Evolutionary conservation across 2,113 vertebrate species (phyloP), one percentile per base, ranked within the genome.

Genomic region (Xenopus borealis): DNA sequence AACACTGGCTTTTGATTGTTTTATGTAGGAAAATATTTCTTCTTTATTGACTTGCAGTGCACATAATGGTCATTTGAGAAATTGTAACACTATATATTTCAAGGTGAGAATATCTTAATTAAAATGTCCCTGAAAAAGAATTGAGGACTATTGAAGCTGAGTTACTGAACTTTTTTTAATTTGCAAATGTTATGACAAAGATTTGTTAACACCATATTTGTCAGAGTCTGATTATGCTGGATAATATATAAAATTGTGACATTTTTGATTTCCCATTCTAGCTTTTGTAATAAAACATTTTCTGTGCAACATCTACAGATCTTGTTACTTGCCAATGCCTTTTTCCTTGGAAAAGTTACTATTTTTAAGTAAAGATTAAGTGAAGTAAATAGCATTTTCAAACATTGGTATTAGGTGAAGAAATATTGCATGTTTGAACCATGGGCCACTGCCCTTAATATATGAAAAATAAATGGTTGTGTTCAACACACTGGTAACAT

Each of bases 301-400:
- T 14, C 18, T 44, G 3, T 66, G 40, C 63, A 17, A n/a, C 52
- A 7, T 62, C 20, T 50, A 33, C 0, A 3, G 23, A 7, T 62
- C 59, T 52, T 75, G 30, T 2, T 62, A 27, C 20, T 53, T 30
- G 55, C 27, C 17, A 61, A 62, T 62, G 10, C 13, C 53, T 68
- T 61, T 53, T 16, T 13, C 8, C 14, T 69, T 23, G 14, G 11
- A 47, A 59, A 18, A 64, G 27, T 64, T 9, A 74, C 30, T 66
- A 14, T 40, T 62, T 55, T 62, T 62, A 69, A 52, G 63, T 67
- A 76, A 76, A 76, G 46, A 69, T 69, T 45, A 75, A 68, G 45
- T 75, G 65, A 9, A 10, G 30, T 30, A 53, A 23, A 62, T 17
- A 69, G 23, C 18, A 52, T 40, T 69, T 9, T 9, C 63, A 59